Conservation (phyloP, 2,797 vertebrate genomes). For the Coracias cyanogaster region DNA sequence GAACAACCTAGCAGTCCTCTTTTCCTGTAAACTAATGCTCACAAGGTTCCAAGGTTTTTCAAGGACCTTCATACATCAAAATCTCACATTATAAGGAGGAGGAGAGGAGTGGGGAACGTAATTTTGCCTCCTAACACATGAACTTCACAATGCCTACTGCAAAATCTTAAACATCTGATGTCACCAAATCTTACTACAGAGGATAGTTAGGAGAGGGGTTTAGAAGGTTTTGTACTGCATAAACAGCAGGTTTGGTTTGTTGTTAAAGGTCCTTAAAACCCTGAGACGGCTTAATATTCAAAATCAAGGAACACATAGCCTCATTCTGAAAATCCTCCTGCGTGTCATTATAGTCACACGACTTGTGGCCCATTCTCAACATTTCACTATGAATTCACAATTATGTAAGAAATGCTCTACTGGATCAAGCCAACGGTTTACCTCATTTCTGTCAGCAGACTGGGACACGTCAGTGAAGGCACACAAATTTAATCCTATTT, state of each 20-base stretch:
- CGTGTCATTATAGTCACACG: rapidly evolving
- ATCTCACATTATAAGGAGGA: not conserved
- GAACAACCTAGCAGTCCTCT: not conserved
- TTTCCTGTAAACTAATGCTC: not conserved
- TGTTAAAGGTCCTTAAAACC: not conserved
- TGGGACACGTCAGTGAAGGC: not conserved
- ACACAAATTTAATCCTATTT: not conserved
- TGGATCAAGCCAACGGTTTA: not conserved
- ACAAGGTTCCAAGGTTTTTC: not conserved
- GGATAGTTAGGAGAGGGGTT: not conserved
- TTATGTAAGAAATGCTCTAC: rapidly evolving
- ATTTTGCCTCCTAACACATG: not conserved
- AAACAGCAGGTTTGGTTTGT: not conserved
- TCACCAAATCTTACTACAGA: rapidly evolving
- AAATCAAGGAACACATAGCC: not conserved
- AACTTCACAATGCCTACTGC: not conserved
- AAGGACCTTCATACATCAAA: not conserved
- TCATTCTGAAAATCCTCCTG: not conserved
- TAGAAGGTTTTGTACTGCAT: not conserved
- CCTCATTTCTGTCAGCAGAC: not conserved
- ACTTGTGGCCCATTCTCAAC: not conserved
- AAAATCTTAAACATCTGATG: not conserved
- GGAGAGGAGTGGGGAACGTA: rapidly evolving
- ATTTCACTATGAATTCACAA: not conserved
- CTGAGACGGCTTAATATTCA: not conserved